Percentiles rank a stretch among this genome's conserved stretches.
Conservation (phyloP, 2,888 invertebrate genomes). For the Anoplius nigerrimus region DNA sequence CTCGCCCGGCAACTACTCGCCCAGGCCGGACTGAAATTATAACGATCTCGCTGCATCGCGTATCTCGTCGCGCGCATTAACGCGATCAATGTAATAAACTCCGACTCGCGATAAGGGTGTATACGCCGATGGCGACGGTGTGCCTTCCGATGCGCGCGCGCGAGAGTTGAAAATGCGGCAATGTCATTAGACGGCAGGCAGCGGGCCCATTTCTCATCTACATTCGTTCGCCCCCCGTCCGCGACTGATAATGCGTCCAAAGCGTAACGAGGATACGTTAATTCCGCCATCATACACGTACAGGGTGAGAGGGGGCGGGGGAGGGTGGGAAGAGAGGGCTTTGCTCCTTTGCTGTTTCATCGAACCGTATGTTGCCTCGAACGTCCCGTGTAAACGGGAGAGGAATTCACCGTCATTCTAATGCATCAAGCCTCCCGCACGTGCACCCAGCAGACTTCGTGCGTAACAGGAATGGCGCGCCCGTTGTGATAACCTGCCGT, state of each 20-base stretch:
- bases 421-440: constrained; percentile 49
- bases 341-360: constrained; percentile 48
- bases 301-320: constrained; percentile 17
- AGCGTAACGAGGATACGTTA: constrained; percentile 43
- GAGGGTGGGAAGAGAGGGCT: neutral
- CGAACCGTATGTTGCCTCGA: constrained; percentile 24
- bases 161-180: neutral
- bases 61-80: no score
- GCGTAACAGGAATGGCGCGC: constrained; percentile 51
- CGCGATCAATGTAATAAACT: no score
- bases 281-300: constrained; percentile 32
- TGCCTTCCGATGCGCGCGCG: neutral
- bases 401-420: constrained; percentile 40
- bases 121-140: no score
- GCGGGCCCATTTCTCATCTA: constrained; percentile 33
- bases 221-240: constrained; percentile 32
- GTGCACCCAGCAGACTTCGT: constrained; percentile 46
- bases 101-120: no score
- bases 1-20: no score
- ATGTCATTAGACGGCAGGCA: neutral
- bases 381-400: constrained; percentile 32
- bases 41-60: no score
- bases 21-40: no score
- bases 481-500: constrained; percentile 47
- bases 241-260: constrained; percentile 46